Conservation (phyloP, 2,797 vertebrate genomes). For the Echeneis naucrates region DNA sequence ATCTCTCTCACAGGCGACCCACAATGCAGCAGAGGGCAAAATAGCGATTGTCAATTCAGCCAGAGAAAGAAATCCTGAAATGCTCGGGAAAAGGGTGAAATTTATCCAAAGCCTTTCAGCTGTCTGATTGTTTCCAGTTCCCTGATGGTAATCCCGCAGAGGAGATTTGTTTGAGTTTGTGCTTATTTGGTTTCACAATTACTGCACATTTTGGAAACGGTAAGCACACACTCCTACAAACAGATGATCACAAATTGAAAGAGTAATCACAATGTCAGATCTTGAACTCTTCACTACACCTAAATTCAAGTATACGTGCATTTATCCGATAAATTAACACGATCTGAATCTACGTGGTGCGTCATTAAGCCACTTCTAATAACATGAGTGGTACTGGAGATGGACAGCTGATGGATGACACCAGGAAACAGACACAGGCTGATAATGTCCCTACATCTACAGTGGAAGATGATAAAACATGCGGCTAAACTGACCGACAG, state of each 20-base stretch:
- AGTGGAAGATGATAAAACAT: slow-evolving; percentile 57
- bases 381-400: slow-evolving; percentile 43
- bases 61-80: slow-evolving; percentile 60
- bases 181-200: slow-evolving; percentile 74
- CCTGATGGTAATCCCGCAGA: slow-evolving; percentile 71
- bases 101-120: slow-evolving; percentile 55
- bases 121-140: slow-evolving; percentile 76
- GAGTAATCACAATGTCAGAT: slow-evolving; percentile 20
- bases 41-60: slow-evolving; percentile 78
- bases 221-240: slow-evolving; percentile 54
- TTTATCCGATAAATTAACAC: slow-evolving; percentile 41
- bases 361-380: slow-evolving; percentile 39
- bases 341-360: slow-evolving; percentile 52
- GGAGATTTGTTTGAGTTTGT: slow-evolving; percentile 69
- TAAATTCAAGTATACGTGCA: slow-evolving; percentile 69
- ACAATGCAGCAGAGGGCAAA: slow-evolving; percentile 61
- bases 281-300: slow-evolving; percentile 51
- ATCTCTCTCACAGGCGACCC: slow-evolving; percentile 48
- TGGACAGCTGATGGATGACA: slow-evolving; percentile 44
- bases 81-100: slow-evolving; percentile 31
- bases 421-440: slow-evolving; percentile 36
- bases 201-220: slow-evolving; percentile 61
- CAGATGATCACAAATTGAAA: slow-evolving; percentile 44
- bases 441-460: slow-evolving; percentile 39
- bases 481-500: slow-evolving; percentile 34